Evolutionary conservation across 2,113 vertebrate genomes (phyloP), one percentile per base, ranked within the genome.

Genomic region (Bujurquina vittata): DNA sequence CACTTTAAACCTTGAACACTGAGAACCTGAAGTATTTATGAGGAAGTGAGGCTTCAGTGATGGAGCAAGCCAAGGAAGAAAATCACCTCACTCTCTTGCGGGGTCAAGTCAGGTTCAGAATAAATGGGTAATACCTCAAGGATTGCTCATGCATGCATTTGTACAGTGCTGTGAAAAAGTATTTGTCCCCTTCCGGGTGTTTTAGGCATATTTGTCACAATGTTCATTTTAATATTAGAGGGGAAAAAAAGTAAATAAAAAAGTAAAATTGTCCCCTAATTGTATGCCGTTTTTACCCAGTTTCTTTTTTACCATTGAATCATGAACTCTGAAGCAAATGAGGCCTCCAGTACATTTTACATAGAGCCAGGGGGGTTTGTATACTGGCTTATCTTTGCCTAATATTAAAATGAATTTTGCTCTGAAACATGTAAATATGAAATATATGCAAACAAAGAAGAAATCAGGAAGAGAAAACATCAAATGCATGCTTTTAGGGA

Each of bases 1-100:
- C 86, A 84, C 89, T 92, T 94, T 88, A 90, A 93, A 93, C 79
- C 87, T 85, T 87, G 84, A 92, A 88, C 79, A 82, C 84, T n/a
- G 80, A 91, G 76, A 73, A 90, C 86, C 89, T 89, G 89, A 91
- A 92, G 92, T 91, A 93, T 95, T 95, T 91, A 95, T 92, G 86
- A 87, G 59, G 75, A 85, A 86, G 83, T 83, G 69, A 85, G 72
- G 73, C 77, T 78, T 88, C 49, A 23, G 76, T 62, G 60, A 52
- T 62, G 72, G 29, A 87, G 75, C 43, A 59, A 77, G 54, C 15
- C 57, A 58, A 60, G 73, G 56, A 82, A 61, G 56, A 79, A 81
- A 82, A 83, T 80, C 85, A 79, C 54, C 81, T 84, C 79, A 18
- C 81, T 69, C 37, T 63, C 67, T 87, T 23, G 18, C 35, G 62